Percentiles rank a stretch among this genome's conserved stretches.
Conservation (phyloP, 2,113 vertebrate genomes). For the Circaetus gallicus region DNA sequence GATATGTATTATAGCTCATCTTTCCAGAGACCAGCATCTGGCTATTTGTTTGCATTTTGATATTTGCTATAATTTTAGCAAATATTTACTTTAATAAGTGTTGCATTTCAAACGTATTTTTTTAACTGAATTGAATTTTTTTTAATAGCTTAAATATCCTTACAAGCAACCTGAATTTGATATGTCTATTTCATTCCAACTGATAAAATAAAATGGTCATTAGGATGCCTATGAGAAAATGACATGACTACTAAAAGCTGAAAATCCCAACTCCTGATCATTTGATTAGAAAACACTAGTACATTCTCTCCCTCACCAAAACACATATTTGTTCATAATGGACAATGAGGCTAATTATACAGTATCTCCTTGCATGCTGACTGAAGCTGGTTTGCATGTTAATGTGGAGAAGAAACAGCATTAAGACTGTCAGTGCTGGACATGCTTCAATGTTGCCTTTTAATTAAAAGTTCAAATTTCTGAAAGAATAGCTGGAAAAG, state of each 20-base stretch:
- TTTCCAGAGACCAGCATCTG: neutral
- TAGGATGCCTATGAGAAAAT: neutral
- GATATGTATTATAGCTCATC: neutral
- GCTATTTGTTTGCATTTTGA: neutral
- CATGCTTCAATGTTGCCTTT: slow-evolving; percentile 71
- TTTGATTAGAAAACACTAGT: slow-evolving; percentile 7
- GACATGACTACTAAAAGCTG: neutral
- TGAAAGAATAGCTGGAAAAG: slow-evolving; percentile 69
- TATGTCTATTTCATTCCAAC: neutral
- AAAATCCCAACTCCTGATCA: neutral
- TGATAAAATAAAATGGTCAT: neutral
- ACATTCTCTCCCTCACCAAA: slow-evolving; percentile 15
- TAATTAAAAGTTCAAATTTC: slow-evolving; percentile 73
- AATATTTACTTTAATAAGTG: neutral
- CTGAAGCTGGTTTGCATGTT: slow-evolving; percentile 67
- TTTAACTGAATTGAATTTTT: neutral
- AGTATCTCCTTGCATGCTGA: slow-evolving; percentile 53
- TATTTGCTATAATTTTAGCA: neutral
- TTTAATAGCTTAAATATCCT: neutral
- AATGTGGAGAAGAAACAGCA: slow-evolving; percentile 65
- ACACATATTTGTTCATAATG: slow-evolving; percentile 47
- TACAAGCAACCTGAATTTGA: neutral
- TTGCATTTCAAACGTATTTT: neutral
- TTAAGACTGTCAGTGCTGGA: slow-evolving; percentile 58
- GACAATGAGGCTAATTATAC: slow-evolving; percentile 57